Conservation (phyloP, 2,888 invertebrate species). For the Tipula unca region DNA sequence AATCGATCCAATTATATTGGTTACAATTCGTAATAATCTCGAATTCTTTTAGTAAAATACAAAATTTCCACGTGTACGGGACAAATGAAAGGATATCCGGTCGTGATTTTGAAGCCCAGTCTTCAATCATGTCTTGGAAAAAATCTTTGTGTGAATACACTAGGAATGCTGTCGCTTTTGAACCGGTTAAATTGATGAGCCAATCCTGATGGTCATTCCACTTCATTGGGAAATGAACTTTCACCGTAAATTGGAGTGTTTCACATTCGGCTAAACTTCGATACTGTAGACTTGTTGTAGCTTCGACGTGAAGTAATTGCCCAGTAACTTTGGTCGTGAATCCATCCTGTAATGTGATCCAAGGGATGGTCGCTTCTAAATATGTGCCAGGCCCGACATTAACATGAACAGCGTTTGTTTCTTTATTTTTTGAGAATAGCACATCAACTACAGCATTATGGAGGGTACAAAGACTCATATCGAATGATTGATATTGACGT, state of each 20-base stretch:
- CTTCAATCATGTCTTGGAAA: conserved; percentile 91
- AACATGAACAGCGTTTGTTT: conserved; percentile 94
- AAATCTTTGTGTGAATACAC: conserved; percentile 95
- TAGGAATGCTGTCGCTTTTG: conserved; percentile 86
- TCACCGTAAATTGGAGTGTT: conserved; percentile 84
- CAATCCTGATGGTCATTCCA: conserved; percentile 98
- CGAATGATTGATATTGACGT: conserved; percentile 84
- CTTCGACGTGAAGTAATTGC: conserved; percentile 87
- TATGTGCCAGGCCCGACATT: conserved; percentile 94
- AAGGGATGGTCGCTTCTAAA: conserved; percentile 91
- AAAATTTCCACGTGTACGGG: conserved; percentile 94
- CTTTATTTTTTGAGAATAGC: conserved; percentile 83
- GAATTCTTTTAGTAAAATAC: conserved; percentile 84
- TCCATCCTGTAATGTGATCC: conserved; percentile 81
- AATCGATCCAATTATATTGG: conserved; percentile 98
- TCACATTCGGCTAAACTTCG: conserved; percentile 90
- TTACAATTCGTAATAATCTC: conserved; percentile 89
- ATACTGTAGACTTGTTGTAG: conserved; percentile 90
- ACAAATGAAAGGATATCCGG: conserved; percentile 92
- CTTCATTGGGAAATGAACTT: conserved; percentile 72
- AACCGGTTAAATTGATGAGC: conserved; percentile 83
- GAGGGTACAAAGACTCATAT: conserved; percentile 81
- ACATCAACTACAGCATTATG: conserved; percentile 93
- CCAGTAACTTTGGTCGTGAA: conserved; percentile 88
- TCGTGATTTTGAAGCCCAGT: conserved; percentile 90